Percentiles rank a stretch among this genome's conserved stretches.
phyloP scores from a whole-genome alignment of 2,113 vertebrate genomes.

The Haemorhous mexicanus region DNA sequence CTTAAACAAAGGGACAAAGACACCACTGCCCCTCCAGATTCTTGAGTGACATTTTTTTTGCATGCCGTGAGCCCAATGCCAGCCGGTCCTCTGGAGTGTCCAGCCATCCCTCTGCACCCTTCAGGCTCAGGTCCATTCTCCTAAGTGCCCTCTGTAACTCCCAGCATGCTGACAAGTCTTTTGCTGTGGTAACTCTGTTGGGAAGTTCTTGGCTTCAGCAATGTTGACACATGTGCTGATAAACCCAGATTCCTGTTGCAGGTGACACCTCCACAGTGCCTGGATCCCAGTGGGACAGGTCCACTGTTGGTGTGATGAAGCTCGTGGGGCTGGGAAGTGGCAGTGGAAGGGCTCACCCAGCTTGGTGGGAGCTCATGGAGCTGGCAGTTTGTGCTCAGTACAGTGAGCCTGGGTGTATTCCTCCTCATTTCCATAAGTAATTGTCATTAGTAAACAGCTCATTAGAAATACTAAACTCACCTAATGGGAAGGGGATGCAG shows the following conservation, averaged over 20 bases:
- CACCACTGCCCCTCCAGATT: too few relatives aligned
- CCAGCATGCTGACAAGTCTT: neutral
- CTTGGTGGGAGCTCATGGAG: neutral
- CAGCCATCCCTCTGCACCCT: neutral
- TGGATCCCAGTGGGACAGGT: fast-evolving
- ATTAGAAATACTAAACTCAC: neutral
- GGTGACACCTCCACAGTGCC: neutral
- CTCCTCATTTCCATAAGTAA: conserved; percentile 40
- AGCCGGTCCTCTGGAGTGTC: neutral
- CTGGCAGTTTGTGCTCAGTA: neutral
- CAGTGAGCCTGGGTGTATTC: neutral
- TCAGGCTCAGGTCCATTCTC: neutral
- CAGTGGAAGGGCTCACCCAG: neutral
- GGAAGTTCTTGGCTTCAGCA: neutral
- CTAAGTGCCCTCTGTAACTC: neutral
- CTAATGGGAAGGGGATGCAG: neutral
- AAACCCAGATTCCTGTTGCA: neutral
- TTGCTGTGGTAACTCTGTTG: fast-evolving
- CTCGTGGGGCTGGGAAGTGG: fast-evolving
- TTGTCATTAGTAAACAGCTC: conserved; percentile 54
- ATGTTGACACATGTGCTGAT: too few relatives aligned
- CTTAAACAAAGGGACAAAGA: neutral
- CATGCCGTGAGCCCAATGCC: neutral
- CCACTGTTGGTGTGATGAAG: fast-evolving
- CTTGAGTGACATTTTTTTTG: too few relatives aligned